These are phyloP conservation scores for Hiodon alosoides DNA, from an alignment of 2,113 vertebrate genomes.

Conservation along the genomic window DNA sequence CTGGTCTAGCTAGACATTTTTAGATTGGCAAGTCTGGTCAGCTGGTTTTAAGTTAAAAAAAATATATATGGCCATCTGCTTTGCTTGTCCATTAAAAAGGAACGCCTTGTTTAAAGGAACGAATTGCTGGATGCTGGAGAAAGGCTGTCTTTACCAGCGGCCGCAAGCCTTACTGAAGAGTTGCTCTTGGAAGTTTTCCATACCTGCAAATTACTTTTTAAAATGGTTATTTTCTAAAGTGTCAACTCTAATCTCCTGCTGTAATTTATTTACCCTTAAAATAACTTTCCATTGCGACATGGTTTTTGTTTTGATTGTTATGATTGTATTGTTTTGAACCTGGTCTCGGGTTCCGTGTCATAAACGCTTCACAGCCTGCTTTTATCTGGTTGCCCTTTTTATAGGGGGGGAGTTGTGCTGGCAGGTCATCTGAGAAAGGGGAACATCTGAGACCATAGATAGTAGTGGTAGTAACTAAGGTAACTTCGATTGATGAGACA, in stretches of 20 bases:
- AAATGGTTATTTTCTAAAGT: slow-evolving; percentile 12
- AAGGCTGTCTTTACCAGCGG: slow-evolving; percentile 12
- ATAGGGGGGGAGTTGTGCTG: too few relatives aligned
- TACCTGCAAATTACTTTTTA: background rate
- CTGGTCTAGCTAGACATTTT: background rate
- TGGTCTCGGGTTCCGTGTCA: too few relatives aligned
- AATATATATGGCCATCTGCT: background rate
- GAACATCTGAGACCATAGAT: too few relatives aligned
- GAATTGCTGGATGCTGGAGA: slow-evolving; percentile 7
- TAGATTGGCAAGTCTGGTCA: background rate
- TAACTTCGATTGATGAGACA: too few relatives aligned
- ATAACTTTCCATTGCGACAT: background rate
- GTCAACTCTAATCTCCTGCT: background rate
- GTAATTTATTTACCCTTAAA: background rate
- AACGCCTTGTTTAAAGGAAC: background rate
- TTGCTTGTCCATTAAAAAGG: background rate
- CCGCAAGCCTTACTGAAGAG: background rate
- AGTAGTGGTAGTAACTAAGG: too few relatives aligned
- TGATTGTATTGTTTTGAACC: too few relatives aligned
- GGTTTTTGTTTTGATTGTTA: background rate
- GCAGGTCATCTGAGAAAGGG: too few relatives aligned
- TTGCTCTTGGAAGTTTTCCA: slow-evolving; percentile 13
- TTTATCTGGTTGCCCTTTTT: too few relatives aligned
- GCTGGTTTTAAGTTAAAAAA: background rate
- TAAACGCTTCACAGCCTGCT: too few relatives aligned